Evolutionary conservation across 2,888 invertebrate genomes (phyloP), one percentile per base, ranked within the genome.

Genomic region (Catocala fraxini): DNA sequence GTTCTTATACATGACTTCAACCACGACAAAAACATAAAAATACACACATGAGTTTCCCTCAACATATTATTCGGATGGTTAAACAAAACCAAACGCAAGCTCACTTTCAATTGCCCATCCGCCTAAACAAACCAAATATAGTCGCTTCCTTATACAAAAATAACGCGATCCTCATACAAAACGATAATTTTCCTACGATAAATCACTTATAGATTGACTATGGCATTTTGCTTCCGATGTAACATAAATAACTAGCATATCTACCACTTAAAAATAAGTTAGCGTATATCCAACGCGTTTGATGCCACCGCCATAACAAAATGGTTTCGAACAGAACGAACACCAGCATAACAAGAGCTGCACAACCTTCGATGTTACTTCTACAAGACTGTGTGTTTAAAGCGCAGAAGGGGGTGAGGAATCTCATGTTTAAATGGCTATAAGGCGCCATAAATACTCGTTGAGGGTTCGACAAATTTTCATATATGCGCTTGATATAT

Each of bases 251-350:
- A 81, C 81, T 71, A 71, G 75, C 81, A 85, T 90, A 87, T 89
- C 84, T 86, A 82, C 77, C 84, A 87, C 85, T 89, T 90, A 89
- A 91, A 92, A 92, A 91, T 90, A 90, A 91, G 86, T 88, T 84
- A 82, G 82, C 84, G 79, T 86, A 86, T 84, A 89, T 84, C 86
- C 86, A 63, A 82, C 53, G 77, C 84, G 83, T 77, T 69, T 73
- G 75, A 77, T 83, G 82, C 83, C 74, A 77, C 77, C 87, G 86
- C 88, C 86, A 87, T 87, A 89, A 89, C 88, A 89, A 87, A 88
- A 88, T 81, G 81, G 78, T 71, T 68, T 70, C 59, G 71, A 76
- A 75, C 61, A 58, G 61, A 43, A 53, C 54, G 33, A 53, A 42
- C 41, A 72, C 88, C 84, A 84, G 12, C 63, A 7, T 78, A 77